A percentile compares a stretch with the other conserved stretches of the same genome.
phyloP scores from a whole-genome alignment of 2,888 invertebrate species.

The Eupithecia centaureata region DNA sequence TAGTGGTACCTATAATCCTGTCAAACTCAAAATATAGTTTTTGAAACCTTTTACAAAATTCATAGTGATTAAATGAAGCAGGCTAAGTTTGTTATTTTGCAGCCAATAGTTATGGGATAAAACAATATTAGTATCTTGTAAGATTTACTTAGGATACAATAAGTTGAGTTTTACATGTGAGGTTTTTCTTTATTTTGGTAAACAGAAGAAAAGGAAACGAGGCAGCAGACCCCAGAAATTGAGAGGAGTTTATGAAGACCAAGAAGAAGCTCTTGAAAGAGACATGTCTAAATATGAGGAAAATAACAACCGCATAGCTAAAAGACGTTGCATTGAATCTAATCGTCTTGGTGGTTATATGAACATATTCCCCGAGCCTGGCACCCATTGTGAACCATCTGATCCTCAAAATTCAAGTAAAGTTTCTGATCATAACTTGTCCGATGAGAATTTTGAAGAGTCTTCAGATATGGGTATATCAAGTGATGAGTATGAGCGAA shows the following conservation, averaged over 20 bases:
- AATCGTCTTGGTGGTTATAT: slow-evolving; percentile 22
- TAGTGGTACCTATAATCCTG: neutral
- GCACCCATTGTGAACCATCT: neutral
- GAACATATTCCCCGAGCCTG: slow-evolving; percentile 9
- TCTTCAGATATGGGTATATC: neutral
- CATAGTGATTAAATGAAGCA: neutral
- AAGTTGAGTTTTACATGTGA: slow-evolving; percentile 19
- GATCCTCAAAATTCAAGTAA: neutral
- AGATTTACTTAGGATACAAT: neutral
- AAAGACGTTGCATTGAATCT: slow-evolving; percentile 11
- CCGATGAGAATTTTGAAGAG: neutral
- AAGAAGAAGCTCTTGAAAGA: neutral
- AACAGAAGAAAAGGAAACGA: slow-evolving; percentile 18
- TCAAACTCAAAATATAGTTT: neutral
- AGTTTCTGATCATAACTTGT: slow-evolving; percentile 7
- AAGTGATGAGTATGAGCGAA: slow-evolving; percentile 14
- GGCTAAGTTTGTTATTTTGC: neutral
- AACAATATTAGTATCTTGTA: neutral
- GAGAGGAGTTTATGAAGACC: neutral
- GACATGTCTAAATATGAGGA: neutral
- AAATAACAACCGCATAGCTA: neutral
- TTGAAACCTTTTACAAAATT: neutral
- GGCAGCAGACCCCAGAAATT: neutral
- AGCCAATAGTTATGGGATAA: neutral
- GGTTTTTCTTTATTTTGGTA: slow-evolving; percentile 26